These are phyloP conservation scores for Hypomecis punctinalis DNA, from an alignment of 2,888 invertebrate species.

Conservation along the genomic window DNA sequence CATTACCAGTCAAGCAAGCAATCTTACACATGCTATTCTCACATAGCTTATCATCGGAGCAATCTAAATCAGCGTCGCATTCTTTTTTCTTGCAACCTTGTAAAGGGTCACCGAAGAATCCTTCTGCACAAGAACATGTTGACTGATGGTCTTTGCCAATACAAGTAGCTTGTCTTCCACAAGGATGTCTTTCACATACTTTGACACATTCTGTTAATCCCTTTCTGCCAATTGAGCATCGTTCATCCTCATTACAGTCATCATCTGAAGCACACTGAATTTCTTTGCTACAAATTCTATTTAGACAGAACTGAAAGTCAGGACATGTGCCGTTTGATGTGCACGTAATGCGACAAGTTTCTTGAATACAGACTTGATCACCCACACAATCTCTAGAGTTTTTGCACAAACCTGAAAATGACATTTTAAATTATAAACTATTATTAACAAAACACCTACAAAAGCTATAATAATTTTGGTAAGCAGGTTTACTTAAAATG, in stretches of 20 bases:
- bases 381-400: constrained; percentile 93
- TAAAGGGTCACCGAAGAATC: constrained; percentile 92
- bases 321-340: constrained; percentile 92
- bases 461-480: no score
- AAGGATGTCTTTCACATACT: constrained; percentile 89
- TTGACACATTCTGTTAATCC: constrained; percentile 92
- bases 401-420: constrained; percentile 88
- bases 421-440: no score
- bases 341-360: constrained; percentile 94
- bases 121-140: constrained; percentile 90
- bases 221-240: constrained; percentile 87
- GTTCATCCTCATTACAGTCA: constrained; percentile 90
- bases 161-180: constrained; percentile 94
- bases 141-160: constrained; percentile 89
- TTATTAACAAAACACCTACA: no score
- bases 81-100: constrained; percentile 92
- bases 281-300: constrained; percentile 94
- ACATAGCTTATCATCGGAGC: constrained; percentile 93
- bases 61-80: constrained; percentile 89
- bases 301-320: constrained; percentile 92
- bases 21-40: constrained; percentile 93
- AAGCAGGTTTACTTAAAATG: no score
- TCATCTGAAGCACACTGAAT: constrained; percentile 89
- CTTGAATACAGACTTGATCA: constrained; percentile 94
- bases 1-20: constrained; percentile 92